phyloP scores from a whole-genome alignment of 2,888 invertebrate species.

The Lasioglossum zephyrum region DNA sequence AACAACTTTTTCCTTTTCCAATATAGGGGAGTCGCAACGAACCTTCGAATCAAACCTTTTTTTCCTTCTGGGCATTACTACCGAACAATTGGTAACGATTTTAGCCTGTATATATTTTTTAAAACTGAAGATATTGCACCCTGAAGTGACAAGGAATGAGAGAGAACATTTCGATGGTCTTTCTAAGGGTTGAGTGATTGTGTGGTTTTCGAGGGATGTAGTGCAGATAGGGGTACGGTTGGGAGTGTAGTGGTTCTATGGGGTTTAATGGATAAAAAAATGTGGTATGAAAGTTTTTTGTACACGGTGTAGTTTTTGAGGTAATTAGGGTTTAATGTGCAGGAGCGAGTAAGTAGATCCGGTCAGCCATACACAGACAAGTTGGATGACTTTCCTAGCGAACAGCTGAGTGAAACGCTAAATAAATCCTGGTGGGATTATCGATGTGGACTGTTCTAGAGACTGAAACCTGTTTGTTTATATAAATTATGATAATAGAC shows the following conservation, averaged over 20 bases:
- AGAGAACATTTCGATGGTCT: background rate
- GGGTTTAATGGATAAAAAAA: background rate
- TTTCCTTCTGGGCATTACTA: no score
- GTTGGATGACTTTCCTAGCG: background rate
- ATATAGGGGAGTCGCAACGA: no score
- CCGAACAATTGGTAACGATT: background rate
- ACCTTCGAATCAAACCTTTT: no score
- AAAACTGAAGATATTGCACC: background rate
- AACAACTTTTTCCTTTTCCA: no score
- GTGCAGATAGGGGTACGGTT: background rate
- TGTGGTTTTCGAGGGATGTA: background rate
- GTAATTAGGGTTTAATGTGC: background rate
- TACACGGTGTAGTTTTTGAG: background rate
- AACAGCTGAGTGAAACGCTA: background rate
- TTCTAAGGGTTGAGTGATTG: background rate
- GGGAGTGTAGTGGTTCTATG: background rate
- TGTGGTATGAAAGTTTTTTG: background rate
- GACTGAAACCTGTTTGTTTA: background rate
- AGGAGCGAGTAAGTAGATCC: background rate
- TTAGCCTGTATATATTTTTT: background rate
- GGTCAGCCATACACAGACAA: background rate
- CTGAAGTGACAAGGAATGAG: background rate
- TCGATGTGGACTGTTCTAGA: background rate
- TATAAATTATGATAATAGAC: background rate
- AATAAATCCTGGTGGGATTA: background rate